Base-by-base conservation (phyloP, 1,140 invertebrate species). In the Cydia splendana region DNA sequence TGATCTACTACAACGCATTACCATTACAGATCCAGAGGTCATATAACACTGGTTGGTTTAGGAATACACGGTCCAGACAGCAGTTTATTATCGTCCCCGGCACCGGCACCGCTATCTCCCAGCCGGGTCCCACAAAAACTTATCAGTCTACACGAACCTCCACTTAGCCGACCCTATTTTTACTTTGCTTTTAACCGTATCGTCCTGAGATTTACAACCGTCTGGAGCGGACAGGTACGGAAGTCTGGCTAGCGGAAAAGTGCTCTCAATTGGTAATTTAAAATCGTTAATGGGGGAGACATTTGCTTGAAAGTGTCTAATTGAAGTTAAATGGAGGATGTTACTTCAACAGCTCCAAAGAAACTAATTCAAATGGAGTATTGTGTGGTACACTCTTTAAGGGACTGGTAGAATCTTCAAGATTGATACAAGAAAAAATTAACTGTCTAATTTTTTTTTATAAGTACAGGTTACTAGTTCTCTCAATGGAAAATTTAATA, bases 151-250 rank as follows among this genome's bases (percentile, higher is more conserved):
- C 90, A 91, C 85, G 90, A 87, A 90, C 87, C 85, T 88, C 85
- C 83, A 90, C 91, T 93, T 91, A 85, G 79, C 79, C 84, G 84
- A 67, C 87, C 87, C 85, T 89, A 89, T 91, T 93, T 91, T 89
- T 88, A 87, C 75, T 85, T 78, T 84, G 88, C 89, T 91, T 89
- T 91, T 89, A 91, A 78, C 87, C 87, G 86, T 91, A 93, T 91
- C 89, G 80, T 78, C 78, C 82, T 82, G 82, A 77, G 82, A 91
- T 90, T 91, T 91, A 92, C 88, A 86, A 86, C 83, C 84, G 82
- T 83, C 84, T 86, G 82, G 78, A 84, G 86, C 89, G 84, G 89
- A 86, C 79, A 89, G 89, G 88, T 88, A 87, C 85, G 88, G 81
- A 82, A 85, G 83, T 81, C 83, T 87, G 83, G 85, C 83, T 85